Percentiles rank a stretch among this genome's conserved stretches.
Evolutionary conservation across 2,113 vertebrate genomes (phyloP).

Genomic region (Blennius ocellaris): DNA sequence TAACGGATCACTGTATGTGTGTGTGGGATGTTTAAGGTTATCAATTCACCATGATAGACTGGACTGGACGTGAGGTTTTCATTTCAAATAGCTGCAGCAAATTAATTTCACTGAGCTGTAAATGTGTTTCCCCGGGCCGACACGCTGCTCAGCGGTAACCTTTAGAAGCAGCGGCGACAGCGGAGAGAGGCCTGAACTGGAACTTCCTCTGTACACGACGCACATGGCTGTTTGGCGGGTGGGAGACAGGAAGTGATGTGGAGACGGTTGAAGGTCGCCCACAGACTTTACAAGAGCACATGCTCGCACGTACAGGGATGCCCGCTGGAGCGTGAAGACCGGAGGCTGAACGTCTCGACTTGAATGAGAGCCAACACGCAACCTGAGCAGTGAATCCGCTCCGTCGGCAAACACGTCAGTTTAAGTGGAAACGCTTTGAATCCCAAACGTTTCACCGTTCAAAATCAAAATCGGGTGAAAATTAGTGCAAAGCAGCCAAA

Average conservation of each 20-base stretch:
- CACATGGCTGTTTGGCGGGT: not conserved
- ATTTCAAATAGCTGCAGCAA: slow-evolving; percentile 31
- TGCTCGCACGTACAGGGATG: not conserved
- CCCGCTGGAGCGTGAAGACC: slow-evolving; percentile 2
- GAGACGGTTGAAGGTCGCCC: not conserved
- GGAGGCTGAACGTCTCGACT: not conserved
- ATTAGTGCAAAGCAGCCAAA: no score
- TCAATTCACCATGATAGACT: slow-evolving; percentile 52
- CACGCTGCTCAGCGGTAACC: slow-evolving; percentile 14
- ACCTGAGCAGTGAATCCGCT: slow-evolving; percentile 31
- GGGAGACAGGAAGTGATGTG: not conserved
- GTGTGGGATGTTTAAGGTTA: slow-evolving; percentile 19
- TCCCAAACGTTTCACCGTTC: not conserved
- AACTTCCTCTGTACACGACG: not conserved
- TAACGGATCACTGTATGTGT: slow-evolving; percentile 43
- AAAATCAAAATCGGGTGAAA: no score
- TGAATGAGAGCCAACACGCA: slow-evolving; percentile 23
- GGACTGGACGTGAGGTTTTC: slow-evolving; percentile 38
- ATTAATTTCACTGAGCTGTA: slow-evolving; percentile 28
- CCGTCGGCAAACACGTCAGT: slow-evolving; percentile 7
- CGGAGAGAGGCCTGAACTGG: not conserved
- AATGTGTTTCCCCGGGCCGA: slow-evolving; percentile 7
- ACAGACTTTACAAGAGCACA: slow-evolving; percentile 13
- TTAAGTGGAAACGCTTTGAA: not conserved
- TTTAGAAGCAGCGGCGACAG: slow-evolving; percentile 11